Base-by-base conservation (phyloP, 2,888 invertebrate genomes). In the Limnephilus lunatus region DNA sequence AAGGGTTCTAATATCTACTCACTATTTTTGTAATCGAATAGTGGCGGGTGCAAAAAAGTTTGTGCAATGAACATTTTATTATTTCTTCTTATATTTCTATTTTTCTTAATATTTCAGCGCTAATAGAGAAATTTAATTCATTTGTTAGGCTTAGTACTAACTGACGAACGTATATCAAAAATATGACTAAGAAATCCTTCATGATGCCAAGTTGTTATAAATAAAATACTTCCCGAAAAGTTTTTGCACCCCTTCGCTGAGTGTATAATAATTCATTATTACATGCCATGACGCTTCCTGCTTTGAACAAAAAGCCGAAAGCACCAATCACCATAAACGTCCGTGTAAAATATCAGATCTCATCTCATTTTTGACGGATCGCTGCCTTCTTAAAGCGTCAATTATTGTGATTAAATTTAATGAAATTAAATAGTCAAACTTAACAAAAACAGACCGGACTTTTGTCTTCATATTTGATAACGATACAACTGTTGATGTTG, bases 271-370 rank as follows among this genome's bases (percentile, higher is more conserved):
- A 89, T 89, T 81, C 39, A 81, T 81, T n/a, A 89, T 89, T 86
- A 68, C 88, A 48, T 39, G 39, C 7, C 44, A 19, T 25, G 30
- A 39, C 81, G 89, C 89, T 81, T 89, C 89, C 89, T 81, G 81
- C 81, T 87, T 31, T 31, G 80, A 14, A 86, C 87, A 44, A 80
- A 91, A 87, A 86, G 81, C 86, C 81, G 39, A 31, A 53, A 81
- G 81, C 82, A 53, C 91, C 85, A 80, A 91, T 91, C 85, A 81
- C 91, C 91, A 87, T 91, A 91, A 91, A 81, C 81, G 87, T 81
- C 81, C 89, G 68, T 86, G 53, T 87, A 91, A 87, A 87, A 87
- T 87, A 87, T 91, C 87, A 91, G 81, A 86, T 31, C 39, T 80
- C 30, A 87, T 85, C 39, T 81, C 25, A 80, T 32, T 68, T 68